Conservation (phyloP, 2,113 vertebrate genomes). For the Arizona elegans region DNA sequence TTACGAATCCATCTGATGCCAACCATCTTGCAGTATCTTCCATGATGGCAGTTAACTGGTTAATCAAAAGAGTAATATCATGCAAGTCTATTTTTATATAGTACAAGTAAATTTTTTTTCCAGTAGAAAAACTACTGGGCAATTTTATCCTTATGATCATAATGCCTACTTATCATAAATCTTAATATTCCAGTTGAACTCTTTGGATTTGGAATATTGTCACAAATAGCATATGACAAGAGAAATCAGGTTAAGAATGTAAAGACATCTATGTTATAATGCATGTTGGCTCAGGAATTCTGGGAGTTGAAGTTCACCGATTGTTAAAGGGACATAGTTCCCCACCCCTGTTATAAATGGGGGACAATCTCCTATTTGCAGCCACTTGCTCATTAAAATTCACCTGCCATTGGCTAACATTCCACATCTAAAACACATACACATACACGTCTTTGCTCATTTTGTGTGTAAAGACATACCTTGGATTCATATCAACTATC, state of each 20-base stretch:
- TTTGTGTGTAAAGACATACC: neutral
- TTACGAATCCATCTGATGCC: neutral
- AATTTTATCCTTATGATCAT: neutral
- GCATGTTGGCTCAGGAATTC: too few relatives aligned
- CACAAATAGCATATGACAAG: neutral
- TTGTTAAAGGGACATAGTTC: too few relatives aligned
- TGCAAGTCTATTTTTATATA: neutral
- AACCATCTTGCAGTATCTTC: neutral
- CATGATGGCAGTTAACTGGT: neutral
- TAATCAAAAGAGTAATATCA: neutral
- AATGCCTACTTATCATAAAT: neutral
- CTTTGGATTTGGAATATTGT: neutral
- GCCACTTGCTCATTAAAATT: neutral
- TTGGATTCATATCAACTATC: neutral
- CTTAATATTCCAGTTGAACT: neutral
- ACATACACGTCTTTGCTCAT: neutral
- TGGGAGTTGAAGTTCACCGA: too few relatives aligned
- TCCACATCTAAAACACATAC: neutral
- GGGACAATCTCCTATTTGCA: neutral
- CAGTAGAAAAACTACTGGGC: neutral
- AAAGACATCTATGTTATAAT: neutral
- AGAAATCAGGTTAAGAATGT: neutral
- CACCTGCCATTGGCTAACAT: neutral
- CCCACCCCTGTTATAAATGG: too few relatives aligned
- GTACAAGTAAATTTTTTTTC: neutral